Base-by-base conservation (phyloP, 2,888 invertebrate species). In the Muscina levida region DNA sequence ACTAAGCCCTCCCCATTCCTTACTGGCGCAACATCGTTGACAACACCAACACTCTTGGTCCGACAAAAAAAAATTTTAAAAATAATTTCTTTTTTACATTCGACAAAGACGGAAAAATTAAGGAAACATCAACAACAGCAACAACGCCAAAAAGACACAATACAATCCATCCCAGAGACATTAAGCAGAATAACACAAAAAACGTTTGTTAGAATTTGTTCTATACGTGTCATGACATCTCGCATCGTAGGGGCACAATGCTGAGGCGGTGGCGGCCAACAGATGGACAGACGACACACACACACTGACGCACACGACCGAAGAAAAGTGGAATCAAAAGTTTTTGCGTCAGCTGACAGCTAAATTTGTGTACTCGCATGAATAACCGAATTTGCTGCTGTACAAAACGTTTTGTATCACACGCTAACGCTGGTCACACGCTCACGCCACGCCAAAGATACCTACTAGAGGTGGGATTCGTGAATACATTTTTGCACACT, bases 1-100 rank as follows among this genome's bases (percentile, higher is more conserved):
- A 10, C 22, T 11, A 3, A 3, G 22, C 22, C 13, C 53, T 24
- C 22, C 13, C 53, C 53, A 53, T 46, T 15, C 46, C 15, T n/a
- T n/a, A 46, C 70, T 72, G 79, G 72, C n/a, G n/a, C 72, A 76
- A 62, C 53, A 68, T 42, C 62, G 67, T 51, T 56, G 37, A 37
- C 37, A 22, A 17, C 67, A 53, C 17, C 62, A 51, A 65, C 59
- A 80, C 65, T 80, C 77, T 74, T 3, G 37, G 53, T 46, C 56
- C 59, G 66, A 77, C 72, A 76, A 72, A 75, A 70, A 57, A 51
- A 22, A 53, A 39, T 39, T 66, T 48, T 66, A 15, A 66, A 31
- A 66, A 67, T 57, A 66, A 46, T 65, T 44, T 8, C 51, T 8
- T 65, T 39, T 53, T 51, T 51, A 39, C 37, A 17, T 24, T 17